Evolutionary conservation across 2,888 invertebrate genomes (phyloP), one percentile per base, ranked within the genome.

Genomic region (Deilephila elpenor): DNA sequence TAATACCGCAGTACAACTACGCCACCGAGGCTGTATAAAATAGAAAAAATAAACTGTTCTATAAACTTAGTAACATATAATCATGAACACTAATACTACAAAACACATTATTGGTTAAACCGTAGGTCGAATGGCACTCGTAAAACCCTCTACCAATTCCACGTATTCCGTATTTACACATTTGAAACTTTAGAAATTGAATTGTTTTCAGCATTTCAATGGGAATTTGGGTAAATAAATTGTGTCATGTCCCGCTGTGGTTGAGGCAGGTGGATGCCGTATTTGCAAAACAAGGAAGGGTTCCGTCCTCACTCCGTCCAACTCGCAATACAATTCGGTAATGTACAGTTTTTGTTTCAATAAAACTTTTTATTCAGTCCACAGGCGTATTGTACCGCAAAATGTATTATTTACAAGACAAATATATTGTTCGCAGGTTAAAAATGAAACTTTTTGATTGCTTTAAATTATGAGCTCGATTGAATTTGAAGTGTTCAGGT

Each of bases 231-330:
- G 44, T 44, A 64, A 64, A 64, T 64, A 64, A 64, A 64, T 64
- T 64, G 37, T 44, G 20, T 64, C 37, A 64, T 44, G 37, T 64
- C 64, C n/a, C 67, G 25, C 5, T 67, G 67, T 44, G 44, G 67
- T 67, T 51, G 67, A 51, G 44, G 67, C 51, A 67, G 67, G 67
- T 67, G 67, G 67, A 67, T 51, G 25, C 17, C 17, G 67, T 67
- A 25, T 67, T 67, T 67, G 25, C 51, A 67, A 67, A 67, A 67
- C 67, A 67, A 67, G 67, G 67, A 67, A 51, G 51, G 67, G 51
- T 25, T 20, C 44, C 25, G 25, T 67, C 44, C 20, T 67, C 67
- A 67, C 44, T 44, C 44, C 34, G 62, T 37, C 37, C n/a, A n/a
- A 62, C 62, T 20, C 44, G 37, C 20, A 44, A 44, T 44, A 44